Evolutionary conservation across 2,113 vertebrate species (phyloP).

Genomic region (Scatophagus argus): DNA sequence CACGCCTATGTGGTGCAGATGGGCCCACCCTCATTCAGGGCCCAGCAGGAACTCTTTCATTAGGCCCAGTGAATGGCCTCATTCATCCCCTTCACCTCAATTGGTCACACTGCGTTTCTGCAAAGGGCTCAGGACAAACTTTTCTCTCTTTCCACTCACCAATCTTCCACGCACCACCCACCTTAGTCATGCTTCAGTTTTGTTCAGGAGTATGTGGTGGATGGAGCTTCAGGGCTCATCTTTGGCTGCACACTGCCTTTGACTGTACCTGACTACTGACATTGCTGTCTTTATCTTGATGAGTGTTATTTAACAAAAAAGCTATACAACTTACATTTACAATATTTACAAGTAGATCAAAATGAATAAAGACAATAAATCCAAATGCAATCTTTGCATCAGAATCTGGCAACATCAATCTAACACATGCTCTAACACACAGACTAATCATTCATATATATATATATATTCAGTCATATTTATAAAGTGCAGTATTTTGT

Average conservation of each 20-base stretch:
- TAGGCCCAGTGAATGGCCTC: conserved; percentile 81
- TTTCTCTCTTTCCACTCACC: conserved; percentile 74
- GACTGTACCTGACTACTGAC: neutral
- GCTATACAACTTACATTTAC: neutral
- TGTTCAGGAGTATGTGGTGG: conserved; percentile 67
- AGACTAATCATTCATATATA: neutral
- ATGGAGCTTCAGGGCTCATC: conserved; percentile 44
- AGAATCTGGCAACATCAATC: neutral
- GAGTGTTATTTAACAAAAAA: conserved; percentile 11
- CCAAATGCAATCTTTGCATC: neutral
- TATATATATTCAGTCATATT: conserved; percentile 5
- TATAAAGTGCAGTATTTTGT: conserved; percentile 12
- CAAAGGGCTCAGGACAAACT: conserved; percentile 81
- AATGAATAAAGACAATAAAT: neutral
- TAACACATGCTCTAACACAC: neutral
- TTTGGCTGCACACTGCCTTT: conserved; percentile 28
- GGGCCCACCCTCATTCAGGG: conserved; percentile 82
- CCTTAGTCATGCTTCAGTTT: conserved; percentile 78
- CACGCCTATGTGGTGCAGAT: conserved; percentile 84
- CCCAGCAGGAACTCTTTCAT: conserved; percentile 84
- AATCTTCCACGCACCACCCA: conserved; percentile 77
- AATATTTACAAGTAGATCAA: neutral
- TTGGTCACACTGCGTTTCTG: conserved; percentile 82
- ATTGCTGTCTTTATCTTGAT: conserved; percentile 17
- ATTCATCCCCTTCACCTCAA: conserved; percentile 84